phyloP scores from a whole-genome alignment of 2,113 vertebrate genomes.

The Daboia siamensis region DNA sequence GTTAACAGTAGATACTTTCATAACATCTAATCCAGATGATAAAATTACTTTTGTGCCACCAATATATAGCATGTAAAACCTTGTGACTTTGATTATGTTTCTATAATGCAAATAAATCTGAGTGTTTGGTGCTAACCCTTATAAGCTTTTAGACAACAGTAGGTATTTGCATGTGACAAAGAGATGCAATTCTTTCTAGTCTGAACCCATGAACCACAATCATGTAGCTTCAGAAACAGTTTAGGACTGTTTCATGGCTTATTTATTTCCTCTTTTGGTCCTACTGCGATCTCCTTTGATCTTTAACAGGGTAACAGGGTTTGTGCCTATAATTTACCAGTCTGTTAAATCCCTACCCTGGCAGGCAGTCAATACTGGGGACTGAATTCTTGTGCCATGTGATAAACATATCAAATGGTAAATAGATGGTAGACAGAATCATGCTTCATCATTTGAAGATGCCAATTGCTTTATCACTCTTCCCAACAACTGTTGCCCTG shows the following conservation, averaged over 20 bases:
- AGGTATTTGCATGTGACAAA: constrained; percentile 70
- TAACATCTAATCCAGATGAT: constrained; percentile 61
- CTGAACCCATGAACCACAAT: constrained; percentile 42
- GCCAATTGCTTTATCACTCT: neutral
- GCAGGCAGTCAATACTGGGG: neutral
- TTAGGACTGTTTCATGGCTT: constrained; percentile 38
- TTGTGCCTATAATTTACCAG: neutral
- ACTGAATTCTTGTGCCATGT: neutral
- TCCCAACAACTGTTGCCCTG: neutral
- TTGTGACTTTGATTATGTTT: constrained; percentile 69
- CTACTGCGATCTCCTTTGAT: constrained; percentile 36
- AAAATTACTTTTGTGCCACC: constrained; percentile 64
- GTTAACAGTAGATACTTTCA: constrained; percentile 68
- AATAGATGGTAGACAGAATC: neutral
- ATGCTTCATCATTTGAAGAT: neutral
- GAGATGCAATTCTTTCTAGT: constrained; percentile 64
- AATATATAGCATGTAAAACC: constrained; percentile 69
- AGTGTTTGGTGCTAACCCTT: constrained; percentile 69
- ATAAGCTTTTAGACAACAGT: constrained; percentile 68
- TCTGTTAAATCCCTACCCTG: neutral
- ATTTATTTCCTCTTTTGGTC: constrained; percentile 37
- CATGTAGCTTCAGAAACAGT: constrained; percentile 43
- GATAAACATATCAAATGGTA: neutral
- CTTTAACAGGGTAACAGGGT: constrained; percentile 20
- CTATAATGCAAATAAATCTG: constrained; percentile 68